Evolutionary conservation across 2,888 invertebrate species (phyloP), one percentile per base, ranked within the genome.

Genomic region (Allygus modestus): DNA sequence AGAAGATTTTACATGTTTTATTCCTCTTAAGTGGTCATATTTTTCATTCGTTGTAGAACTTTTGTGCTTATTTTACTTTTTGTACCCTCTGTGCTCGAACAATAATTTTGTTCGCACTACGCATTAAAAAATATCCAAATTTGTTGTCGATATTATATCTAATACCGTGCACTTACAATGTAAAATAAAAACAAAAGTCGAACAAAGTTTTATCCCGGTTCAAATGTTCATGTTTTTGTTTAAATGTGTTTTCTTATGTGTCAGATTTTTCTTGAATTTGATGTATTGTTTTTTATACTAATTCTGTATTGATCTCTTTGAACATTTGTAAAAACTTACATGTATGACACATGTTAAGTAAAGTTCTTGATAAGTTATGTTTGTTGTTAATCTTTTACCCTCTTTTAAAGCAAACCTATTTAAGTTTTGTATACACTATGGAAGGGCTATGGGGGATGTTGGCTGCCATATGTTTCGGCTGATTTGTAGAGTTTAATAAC

Each of bases 271-370:
- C 31, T 65, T 65, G 65, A 65, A 65, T 65, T 31, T 31, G 17
- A 65, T 65, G 65, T 65, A 65, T 65, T 65, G 65, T 65, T 65
- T 65, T 65, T 65, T 65, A 65, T 65, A 65, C 65, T 65, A 65
- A 65, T 65, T 65, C 65, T 65, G 65, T 65, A 65, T 20, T 65
- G 65, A 65, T 65, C 65, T 65, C 65, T 65, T 58, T 65, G 65
- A 65, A 65, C 65, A 65, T 65, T 65, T 65, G 31, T 65, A 31
- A 65, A 65, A 65, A 65, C 65, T 58, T 65, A 65, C 65, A 65
- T 65, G 65, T 65, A 31, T 15, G 31, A 28, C 28, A 65, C 65
- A 65, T 65, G 65, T 31, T 65, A 65, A 65, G 65, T 65, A 65
- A 65, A 65, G 31, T 65, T 65, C 65, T 65, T 65, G 17, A 28